Evolutionary conservation across 2,888 invertebrate species (phyloP).

Genomic region (Tethea ocularis): DNA sequence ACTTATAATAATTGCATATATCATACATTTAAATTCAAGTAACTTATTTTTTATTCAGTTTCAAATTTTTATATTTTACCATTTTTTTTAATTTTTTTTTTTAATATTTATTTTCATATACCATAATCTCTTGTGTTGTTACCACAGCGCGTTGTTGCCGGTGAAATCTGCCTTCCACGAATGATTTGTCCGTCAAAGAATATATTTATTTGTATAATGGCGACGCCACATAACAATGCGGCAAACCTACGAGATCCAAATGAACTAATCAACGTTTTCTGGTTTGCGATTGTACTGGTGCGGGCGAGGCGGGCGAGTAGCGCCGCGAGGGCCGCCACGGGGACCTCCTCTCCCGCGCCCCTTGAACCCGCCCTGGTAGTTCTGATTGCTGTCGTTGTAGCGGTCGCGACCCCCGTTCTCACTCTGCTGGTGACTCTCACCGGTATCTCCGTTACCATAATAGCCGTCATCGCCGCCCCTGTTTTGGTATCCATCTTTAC

Average conservation of each 20-base stretch:
- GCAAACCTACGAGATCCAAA: constrained; percentile 35
- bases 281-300: constrained; percentile 70
- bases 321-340: constrained; percentile 55
- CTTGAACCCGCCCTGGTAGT: constrained; percentile 83
- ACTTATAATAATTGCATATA: constrained; percentile 82
- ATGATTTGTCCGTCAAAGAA: constrained; percentile 74
- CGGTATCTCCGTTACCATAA: constrained; percentile 72
- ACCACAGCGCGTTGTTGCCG: constrained; percentile 86
- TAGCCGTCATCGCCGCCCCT: constrained; percentile 61
- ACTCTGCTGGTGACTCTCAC: constrained; percentile 71
- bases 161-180: constrained; percentile 88
- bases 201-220: constrained; percentile 35
- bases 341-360: constrained; percentile 78
- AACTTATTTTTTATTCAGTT: constrained; percentile 83
- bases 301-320: constrained; percentile 53
- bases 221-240: constrained; percentile 38
- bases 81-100: constrained; percentile 81
- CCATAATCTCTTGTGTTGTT: constrained; percentile 84
- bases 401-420: constrained; percentile 80
- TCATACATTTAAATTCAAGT: constrained; percentile 82
- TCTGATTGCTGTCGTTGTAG: constrained; percentile 74
- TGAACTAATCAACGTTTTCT: constrained; percentile 61
- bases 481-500: constrained; percentile 58
- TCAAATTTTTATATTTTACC: constrained; percentile 81
- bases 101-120: constrained; percentile 73